These are phyloP conservation scores for Drosophila hydei DNA, from an alignment of 1,140 invertebrate genomes.

Conservation along the genomic window DNA sequence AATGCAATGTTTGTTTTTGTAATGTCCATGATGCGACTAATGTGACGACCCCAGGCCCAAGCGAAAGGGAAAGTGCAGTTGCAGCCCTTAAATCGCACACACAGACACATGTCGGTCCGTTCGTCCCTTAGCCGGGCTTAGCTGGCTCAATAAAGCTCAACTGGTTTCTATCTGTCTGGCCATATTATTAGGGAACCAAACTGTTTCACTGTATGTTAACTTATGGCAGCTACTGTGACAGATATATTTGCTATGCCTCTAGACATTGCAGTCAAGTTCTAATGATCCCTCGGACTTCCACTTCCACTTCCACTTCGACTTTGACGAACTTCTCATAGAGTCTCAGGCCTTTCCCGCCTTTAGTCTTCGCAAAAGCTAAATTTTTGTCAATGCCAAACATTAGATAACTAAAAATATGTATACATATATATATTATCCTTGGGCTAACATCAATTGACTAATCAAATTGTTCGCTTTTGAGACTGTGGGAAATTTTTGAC, in stretches of 20 bases:
- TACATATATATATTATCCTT: too few relatives aligned
- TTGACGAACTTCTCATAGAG: too few relatives aligned
- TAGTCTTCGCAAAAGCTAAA: too few relatives aligned
- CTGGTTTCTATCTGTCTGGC: not conserved
- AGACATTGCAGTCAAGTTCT: too few relatives aligned
- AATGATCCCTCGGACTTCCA: too few relatives aligned
- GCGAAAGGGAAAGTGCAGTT: not conserved
- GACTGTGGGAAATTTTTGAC: constrained; percentile 3
- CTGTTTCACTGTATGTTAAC: not conserved
- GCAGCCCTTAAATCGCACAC: constrained; percentile 5
- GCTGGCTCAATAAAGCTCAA: not conserved
- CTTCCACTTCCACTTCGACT: too few relatives aligned
- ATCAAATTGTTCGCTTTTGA: too few relatives aligned
- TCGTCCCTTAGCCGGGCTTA: not conserved
- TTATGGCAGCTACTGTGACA: not conserved
- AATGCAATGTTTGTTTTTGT: constrained; percentile 74
- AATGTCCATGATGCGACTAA: constrained; percentile 47
- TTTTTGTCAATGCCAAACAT: not conserved
- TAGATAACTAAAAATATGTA: too few relatives aligned
- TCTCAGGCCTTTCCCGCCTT: too few relatives aligned
- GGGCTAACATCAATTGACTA: too few relatives aligned
- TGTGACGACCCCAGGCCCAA: constrained; percentile 16
- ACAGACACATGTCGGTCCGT: not conserved
- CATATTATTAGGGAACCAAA: not conserved
- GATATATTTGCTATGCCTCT: too few relatives aligned